Evolutionary conservation across 2,888 invertebrate genomes (phyloP).

Genomic region (Tipula helvola): DNA sequence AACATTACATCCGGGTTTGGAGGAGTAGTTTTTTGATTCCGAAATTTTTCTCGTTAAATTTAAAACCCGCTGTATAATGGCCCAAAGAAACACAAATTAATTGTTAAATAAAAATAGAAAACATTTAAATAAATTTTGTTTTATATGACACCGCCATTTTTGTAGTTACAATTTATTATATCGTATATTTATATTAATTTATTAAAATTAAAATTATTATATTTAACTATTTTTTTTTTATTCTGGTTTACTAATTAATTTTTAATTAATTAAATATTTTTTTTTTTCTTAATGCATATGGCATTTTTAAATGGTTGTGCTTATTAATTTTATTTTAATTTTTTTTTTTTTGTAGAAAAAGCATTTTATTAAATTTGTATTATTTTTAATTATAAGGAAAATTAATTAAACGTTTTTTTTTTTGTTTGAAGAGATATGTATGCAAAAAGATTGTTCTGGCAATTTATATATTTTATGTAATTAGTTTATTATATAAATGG

Average conservation of each 20-base stretch:
- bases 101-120: background rate
- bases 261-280: background rate
- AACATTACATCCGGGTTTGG: too few relatives aligned
- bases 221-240: background rate
- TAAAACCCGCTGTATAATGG: too few relatives aligned
- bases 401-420: background rate
- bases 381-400: background rate
- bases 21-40: too few relatives aligned
- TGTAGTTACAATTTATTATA: background rate
- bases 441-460: background rate
- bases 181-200: background rate
- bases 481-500: background rate
- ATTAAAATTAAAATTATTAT: background rate
- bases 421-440: background rate
- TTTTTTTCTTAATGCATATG: background rate
- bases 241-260: background rate
- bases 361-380: background rate
- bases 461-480: background rate
- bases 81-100: background rate
- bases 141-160: background rate
- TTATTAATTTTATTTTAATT: background rate
- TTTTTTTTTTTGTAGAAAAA: background rate
- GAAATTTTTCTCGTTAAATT: too few relatives aligned
- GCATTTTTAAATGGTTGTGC: background rate
- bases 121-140: background rate